phyloP scores from a whole-genome alignment of 2,113 vertebrate genomes.

The Callaeas wilsoni region DNA sequence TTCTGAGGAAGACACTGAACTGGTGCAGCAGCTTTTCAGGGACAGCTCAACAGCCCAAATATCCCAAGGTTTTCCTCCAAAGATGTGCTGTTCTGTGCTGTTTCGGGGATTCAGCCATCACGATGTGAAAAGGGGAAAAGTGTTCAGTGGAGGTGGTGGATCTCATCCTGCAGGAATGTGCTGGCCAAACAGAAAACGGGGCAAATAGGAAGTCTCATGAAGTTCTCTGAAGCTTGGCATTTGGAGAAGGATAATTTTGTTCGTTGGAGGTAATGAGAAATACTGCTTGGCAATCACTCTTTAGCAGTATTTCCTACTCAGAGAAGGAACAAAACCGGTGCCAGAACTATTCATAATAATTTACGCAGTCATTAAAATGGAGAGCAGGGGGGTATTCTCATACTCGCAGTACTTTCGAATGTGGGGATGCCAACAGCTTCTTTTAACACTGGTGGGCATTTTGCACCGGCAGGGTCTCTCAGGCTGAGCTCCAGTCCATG shows the following conservation, averaged over 20 bases:
- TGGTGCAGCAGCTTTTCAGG: not conserved
- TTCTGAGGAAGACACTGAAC: not conserved
- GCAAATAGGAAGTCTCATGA: not conserved
- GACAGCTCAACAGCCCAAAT: not conserved
- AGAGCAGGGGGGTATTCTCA: not conserved
- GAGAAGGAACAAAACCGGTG: not conserved
- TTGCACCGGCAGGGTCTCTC: not conserved
- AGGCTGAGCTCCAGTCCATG: not conserved
- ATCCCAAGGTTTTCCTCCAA: not conserved
- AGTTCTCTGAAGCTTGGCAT: not conserved
- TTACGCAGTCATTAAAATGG: not conserved
- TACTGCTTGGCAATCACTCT: not conserved
- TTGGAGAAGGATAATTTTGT: not conserved
- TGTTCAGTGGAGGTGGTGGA: not conserved
- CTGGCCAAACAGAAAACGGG: not conserved
- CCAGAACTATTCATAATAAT: not conserved
- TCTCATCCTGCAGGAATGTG: not conserved
- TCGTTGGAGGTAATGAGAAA: not conserved
- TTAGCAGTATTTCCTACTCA: not conserved
- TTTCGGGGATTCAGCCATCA: not conserved
- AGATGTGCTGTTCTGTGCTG: accelerated
- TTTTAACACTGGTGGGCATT: not conserved
- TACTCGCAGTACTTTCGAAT: accelerated
- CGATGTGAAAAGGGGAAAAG: too few relatives aligned
- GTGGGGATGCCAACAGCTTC: not conserved